These are phyloP conservation scores for Scophthalmus maximus DNA, from an alignment of 2,113 vertebrate species.

Conservation along the genomic window DNA sequence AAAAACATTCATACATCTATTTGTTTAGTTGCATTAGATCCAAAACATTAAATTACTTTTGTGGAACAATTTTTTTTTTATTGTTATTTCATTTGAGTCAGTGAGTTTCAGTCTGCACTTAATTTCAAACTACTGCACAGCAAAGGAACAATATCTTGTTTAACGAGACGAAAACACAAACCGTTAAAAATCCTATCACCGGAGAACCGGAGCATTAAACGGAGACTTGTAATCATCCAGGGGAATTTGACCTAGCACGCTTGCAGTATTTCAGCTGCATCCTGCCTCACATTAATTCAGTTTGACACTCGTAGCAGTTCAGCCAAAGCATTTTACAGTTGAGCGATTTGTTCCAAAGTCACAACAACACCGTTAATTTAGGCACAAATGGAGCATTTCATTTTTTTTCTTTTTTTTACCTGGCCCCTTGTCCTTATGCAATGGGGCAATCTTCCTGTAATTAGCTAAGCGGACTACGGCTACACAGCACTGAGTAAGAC, in stretches of 20 bases:
- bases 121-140: background rate
- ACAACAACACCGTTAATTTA: too few relatives aligned
- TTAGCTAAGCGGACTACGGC: background rate
- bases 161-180: background rate
- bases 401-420: background rate
- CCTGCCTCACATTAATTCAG: background rate
- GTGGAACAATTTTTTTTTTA: too few relatives aligned
- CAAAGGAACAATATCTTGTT: background rate
- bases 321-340: background rate
- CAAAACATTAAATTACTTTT: background rate
- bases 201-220: background rate
- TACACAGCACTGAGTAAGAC: background rate
- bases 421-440: background rate
- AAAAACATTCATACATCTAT: background rate
- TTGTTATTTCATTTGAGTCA: background rate
- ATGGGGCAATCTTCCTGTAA: background rate
- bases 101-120: background rate
- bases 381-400: background rate
- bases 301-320: slow-evolving; percentile 1
- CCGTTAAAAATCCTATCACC: background rate
- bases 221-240: background rate
- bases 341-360: too few relatives aligned
- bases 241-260: background rate
- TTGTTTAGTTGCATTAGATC: background rate
- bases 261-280: background rate